Base-by-base conservation (phyloP, 2,113 vertebrate genomes). In the Salminus brasiliensis region DNA sequence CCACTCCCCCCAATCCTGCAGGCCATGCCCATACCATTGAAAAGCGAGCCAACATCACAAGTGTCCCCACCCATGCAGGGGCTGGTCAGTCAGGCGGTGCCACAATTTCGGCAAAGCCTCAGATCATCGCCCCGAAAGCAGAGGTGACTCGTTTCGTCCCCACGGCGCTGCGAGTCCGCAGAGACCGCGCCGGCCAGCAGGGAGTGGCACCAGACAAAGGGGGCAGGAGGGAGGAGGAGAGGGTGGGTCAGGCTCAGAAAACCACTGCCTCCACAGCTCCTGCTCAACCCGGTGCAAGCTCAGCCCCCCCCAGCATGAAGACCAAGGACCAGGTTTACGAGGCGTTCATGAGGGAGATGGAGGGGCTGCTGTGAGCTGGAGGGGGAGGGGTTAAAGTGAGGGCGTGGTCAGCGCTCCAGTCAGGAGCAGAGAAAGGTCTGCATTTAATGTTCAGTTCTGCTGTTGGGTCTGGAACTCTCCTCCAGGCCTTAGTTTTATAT, bases 291-390 rank as follows among this genome's bases (percentile, higher is more conserved):
- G 84, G 88, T 1, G 32, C 60, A n/a, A 90, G 92, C 0, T 92
- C 94, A 32, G 93, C 86, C 87, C 94, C 81, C 80, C 87, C 95
- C 83, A 96, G 88, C 70, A 95, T 98, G 92, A 96, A 98, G 91
- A 99, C 97, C 73, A 99, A 99, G 91, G 97, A 99, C 93, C 97
- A 99, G 85, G 94, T 98, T 75, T 99, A 99, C 85, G 98, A 99
- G 90, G 96, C 97, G 34, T 99, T 99, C 86, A 99, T 99, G 98
- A 97, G 97, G 79, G 98, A 99, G 89, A 99, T 99, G 97, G 96
- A 99, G 85, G 97, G 98, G 78, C 94, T 99, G 5, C 95, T 99
- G 49, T 95, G 89, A 91, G 71, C 84, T 66, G 81, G 1, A 0
- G 12, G 63, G 68, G 41, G 1, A 8, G 2, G 8, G 18, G 39